A percentile compares a stretch with the other conserved stretches of the same genome.
Conservation (phyloP, 2,888 invertebrate genomes). For the Cheiracanthium punctorium region DNA sequence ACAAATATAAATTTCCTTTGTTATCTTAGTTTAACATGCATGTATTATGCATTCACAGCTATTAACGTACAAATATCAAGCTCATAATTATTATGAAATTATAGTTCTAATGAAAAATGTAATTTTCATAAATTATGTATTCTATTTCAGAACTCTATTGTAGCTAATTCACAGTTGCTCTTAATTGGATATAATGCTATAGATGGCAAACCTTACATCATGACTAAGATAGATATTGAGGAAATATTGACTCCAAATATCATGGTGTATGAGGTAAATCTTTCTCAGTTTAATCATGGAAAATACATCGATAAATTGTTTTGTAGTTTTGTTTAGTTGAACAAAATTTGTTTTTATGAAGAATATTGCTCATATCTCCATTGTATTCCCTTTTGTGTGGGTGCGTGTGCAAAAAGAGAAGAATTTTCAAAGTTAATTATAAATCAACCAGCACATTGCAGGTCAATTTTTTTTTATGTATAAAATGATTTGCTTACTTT, state of each 20-base stretch:
- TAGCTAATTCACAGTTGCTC: conserved; percentile 62
- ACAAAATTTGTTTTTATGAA: background rate
- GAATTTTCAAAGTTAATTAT: no score
- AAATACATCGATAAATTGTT: background rate
- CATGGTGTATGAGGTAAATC: conserved; percentile 68
- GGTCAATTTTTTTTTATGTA: no score
- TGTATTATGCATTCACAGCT: no score
- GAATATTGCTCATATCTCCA: no score
- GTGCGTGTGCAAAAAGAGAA: no score
- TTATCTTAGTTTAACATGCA: no score
- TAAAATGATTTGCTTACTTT: no score
- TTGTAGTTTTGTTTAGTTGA: background rate
- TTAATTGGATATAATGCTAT: conserved; percentile 68
- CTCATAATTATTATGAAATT: no score
- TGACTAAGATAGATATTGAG: conserved; percentile 66
- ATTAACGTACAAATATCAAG: no score
- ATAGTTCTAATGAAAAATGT: background rate
- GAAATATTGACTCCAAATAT: conserved; percentile 70
- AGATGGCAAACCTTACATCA: conserved; percentile 68
- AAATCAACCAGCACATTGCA: no score
- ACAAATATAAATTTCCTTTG: no score
- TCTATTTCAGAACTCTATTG: conserved; percentile 52
- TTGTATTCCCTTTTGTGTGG: no score
- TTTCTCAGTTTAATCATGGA: background rate
- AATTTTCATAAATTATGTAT: background rate